Conservation (phyloP, 2,113 vertebrate genomes). For the Mus pahari region DNA sequence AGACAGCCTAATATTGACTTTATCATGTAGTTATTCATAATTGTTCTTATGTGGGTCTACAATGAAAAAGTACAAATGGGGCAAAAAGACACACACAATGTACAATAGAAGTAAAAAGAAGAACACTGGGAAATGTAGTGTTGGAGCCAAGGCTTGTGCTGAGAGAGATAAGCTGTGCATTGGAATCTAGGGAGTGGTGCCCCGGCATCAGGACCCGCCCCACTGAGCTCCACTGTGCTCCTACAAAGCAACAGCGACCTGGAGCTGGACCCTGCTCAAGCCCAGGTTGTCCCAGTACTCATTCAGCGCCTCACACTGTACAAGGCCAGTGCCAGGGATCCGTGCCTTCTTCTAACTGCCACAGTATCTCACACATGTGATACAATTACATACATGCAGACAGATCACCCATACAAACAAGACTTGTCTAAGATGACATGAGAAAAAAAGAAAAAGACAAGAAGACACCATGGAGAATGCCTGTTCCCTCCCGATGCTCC, state of each 20-base stretch:
- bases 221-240: neutral
- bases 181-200: neutral
- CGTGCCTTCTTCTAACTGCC: neutral
- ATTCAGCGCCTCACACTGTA: neutral
- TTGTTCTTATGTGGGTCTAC: neutral
- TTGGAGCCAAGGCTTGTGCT: neutral
- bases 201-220: neutral
- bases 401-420: neutral
- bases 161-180: neutral
- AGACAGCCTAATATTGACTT: neutral
- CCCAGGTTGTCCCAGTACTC: neutral
- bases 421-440: neutral
- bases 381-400: neutral
- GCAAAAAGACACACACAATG: neutral
- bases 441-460: neutral
- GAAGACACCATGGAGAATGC: neutral
- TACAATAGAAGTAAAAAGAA: neutral
- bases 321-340: neutral
- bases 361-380: neutral
- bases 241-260: neutral
- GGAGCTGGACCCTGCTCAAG: neutral
- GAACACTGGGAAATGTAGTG: neutral
- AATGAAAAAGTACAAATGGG: neutral
- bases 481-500: neutral
- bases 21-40: neutral